Evolutionary conservation across 2,797 vertebrate species (phyloP).

Genomic region (Babyrousa celebensis): DNA sequence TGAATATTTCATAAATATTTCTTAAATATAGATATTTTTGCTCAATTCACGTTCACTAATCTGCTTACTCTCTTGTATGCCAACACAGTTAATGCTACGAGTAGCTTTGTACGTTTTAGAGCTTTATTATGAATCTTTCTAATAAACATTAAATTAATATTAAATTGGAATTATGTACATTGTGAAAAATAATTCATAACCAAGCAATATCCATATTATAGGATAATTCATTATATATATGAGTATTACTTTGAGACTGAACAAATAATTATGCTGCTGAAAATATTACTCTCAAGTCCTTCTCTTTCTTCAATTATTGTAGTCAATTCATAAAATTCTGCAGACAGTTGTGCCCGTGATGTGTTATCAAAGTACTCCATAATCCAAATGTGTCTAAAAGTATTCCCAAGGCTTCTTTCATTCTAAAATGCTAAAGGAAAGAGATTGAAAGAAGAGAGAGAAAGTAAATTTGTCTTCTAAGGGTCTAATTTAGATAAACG

Average conservation of each 20-base stretch:
- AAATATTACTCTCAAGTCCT: constrained; percentile 61
- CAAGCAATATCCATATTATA: constrained; percentile 58
- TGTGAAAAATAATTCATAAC: constrained; percentile 74
- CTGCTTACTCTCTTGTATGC: constrained; percentile 39
- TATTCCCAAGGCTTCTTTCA: neutral
- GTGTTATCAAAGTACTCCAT: neutral
- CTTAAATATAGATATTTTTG: constrained; percentile 65
- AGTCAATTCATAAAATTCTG: constrained; percentile 60
- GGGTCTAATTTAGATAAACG: constrained; percentile 29
- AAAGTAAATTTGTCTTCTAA: constrained; percentile 11
- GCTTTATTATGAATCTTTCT: constrained; percentile 69
- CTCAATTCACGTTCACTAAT: constrained; percentile 61
- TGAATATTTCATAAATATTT: constrained; percentile 67
- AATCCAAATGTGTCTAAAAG: constrained; percentile 3
- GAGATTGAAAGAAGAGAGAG: neutral
- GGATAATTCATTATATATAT: constrained; percentile 59
- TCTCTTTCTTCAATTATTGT: constrained; percentile 32
- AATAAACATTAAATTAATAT: constrained; percentile 75
- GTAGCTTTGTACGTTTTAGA: constrained; percentile 66
- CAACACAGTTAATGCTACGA: constrained; percentile 58
- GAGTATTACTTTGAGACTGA: constrained; percentile 63
- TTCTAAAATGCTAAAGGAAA: constrained; percentile 56
- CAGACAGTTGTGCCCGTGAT: neutral
- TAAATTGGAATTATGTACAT: constrained; percentile 72
- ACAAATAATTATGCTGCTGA: constrained; percentile 59